Evolutionary conservation across 2,797 vertebrate species (phyloP), one percentile per base, ranked within the genome.

Genomic region (Poeciliopsis turneri): DNA sequence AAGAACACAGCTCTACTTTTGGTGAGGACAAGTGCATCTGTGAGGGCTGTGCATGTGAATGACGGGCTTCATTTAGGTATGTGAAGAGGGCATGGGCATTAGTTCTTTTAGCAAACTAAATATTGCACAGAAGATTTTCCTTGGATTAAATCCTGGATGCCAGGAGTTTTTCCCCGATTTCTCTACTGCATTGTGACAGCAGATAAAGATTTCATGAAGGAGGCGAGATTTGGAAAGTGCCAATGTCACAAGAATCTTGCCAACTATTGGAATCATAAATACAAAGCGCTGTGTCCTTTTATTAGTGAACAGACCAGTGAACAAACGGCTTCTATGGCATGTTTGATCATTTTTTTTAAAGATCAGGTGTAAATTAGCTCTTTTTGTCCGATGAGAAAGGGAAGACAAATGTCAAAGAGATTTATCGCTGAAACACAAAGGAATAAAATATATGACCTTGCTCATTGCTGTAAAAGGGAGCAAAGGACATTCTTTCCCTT

Each of bases 371-470:
- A 75, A 81, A 18, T 25, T 23, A 68, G 20, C 64, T 11, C 5
- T 41, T 61, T 30, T 33, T 33, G 15, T 18, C 16, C 0, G 1
- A 36, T 33, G 11, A 33, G 18, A 36, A 36, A 36, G 33, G 8
- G 61, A 36, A 36, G 61, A 64, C 5, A 68, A 68, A 41, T 68
- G 36, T 23, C 8, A 11, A 68, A 23, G 20, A 39, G 8, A 80
- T 53, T 61, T 20, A 46, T 68, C 64, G 0, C 28, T 18, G 28
- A 69, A 61, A 86, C 72, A 86, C 79, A 89, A 69, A 78, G 51
- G 64, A 43, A 81, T 84, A 4, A 33, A 68, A 81, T 84, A 79
- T 84, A 74, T 90, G 88, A 88, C 87, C 82, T 91, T 90, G 84
- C 76, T 80, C 13, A 76, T 78, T 83, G 77, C 85, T 77, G 53